These are phyloP conservation scores for Julus scandinavius DNA, from an alignment of 2,888 invertebrate species.

Conservation along the genomic window DNA sequence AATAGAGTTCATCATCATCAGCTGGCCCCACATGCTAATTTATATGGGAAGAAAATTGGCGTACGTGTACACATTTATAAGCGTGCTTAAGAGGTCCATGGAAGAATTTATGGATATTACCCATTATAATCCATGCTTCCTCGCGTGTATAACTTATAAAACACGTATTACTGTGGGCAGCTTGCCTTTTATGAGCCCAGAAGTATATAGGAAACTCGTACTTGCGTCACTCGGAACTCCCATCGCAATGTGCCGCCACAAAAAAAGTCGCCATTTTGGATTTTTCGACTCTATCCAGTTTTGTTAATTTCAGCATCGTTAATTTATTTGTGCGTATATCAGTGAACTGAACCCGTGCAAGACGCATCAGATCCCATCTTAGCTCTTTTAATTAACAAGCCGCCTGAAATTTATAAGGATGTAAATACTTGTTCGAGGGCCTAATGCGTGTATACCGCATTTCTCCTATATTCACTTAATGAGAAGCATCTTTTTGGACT, in stretches of 20 bases:
- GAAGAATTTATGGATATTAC: constrained; percentile 40
- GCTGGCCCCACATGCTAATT: constrained; percentile 45
- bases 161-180: constrained; percentile 48
- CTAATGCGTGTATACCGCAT: not conserved
- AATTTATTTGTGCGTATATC: not conserved
- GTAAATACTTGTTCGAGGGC: not conserved
- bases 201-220: not conserved
- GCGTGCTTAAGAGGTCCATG: not conserved
- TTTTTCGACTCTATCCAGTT: constrained; percentile 9
- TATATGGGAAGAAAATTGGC: constrained; percentile 45
- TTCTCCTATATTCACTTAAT: not conserved
- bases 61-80: constrained; percentile 36
- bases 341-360: not conserved
- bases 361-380: not conserved
- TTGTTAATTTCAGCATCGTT: not conserved
- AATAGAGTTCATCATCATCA: constrained; percentile 46
- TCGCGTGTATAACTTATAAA: constrained; percentile 49
- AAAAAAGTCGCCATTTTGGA: not conserved
- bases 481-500: not conserved
- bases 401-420: not conserved
- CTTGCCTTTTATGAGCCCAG: constrained; percentile 48
- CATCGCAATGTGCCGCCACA: constrained; percentile 7
- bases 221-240: not conserved
- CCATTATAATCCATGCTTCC: constrained; percentile 44
- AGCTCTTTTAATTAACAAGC: not conserved